Evolutionary conservation across 2,113 vertebrate genomes (phyloP).

Genomic region (Zingel zingel): DNA sequence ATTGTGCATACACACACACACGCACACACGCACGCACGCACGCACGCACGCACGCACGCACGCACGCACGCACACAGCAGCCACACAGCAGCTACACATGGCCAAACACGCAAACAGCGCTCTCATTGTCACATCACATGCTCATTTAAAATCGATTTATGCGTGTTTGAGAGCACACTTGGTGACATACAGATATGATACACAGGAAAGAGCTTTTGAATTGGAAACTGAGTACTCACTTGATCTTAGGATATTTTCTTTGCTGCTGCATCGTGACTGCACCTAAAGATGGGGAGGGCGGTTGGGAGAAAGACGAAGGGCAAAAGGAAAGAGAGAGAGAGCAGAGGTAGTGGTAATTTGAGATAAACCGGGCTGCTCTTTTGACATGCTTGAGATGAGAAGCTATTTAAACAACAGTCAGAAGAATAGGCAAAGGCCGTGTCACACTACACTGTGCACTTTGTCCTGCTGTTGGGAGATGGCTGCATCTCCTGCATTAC

Average conservation of each 20-base stretch:
- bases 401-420: conserved; percentile 67
- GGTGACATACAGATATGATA: conserved; percentile 10
- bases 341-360: conserved; percentile 70
- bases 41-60: not conserved
- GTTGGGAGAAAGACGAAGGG: conserved; percentile 63
- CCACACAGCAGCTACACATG: conserved; percentile 22
- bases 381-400: conserved; percentile 73
- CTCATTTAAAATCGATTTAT: conserved; percentile 44
- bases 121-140: conserved; percentile 32
- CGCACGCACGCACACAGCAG: not conserved
- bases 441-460: conserved; percentile 76
- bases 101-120: conserved; percentile 35
- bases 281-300: conserved; percentile 88
- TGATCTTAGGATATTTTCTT: conserved; percentile 99
- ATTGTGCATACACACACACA: conserved; percentile 41
- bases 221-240: conserved; percentile 87
- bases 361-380: conserved; percentile 66
- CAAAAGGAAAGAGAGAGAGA: conserved; percentile 83
- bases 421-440: conserved; percentile 62
- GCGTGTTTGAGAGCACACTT: conserved; percentile 17
- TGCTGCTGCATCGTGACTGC: conserved; percentile 99
- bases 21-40: conserved; percentile 16
- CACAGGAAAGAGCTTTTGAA: conserved; percentile 17
- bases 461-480: conserved; percentile 73
- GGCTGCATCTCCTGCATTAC: conserved; percentile 66